Conservation (phyloP, 2,113 vertebrate genomes). For the Micronisus gabar region DNA sequence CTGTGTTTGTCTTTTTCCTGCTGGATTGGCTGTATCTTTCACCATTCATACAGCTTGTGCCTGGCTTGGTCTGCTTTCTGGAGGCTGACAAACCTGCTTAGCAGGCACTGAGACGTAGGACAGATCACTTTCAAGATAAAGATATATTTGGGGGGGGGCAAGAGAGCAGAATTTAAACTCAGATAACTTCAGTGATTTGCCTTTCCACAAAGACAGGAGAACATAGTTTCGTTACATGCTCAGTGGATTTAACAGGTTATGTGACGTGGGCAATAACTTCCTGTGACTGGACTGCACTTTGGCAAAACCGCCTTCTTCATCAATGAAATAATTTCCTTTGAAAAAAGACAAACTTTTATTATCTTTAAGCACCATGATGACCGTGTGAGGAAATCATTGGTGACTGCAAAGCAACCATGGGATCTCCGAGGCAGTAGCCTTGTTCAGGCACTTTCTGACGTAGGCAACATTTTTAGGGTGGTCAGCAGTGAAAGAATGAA, state of each 20-base stretch:
- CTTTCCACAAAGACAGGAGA: neutral
- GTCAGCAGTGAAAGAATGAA: neutral
- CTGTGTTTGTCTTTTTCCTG: neutral
- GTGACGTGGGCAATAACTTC: neutral
- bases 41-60: fast-evolving
- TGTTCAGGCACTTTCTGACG: neutral
- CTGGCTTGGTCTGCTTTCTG: neutral
- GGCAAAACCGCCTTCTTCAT: neutral
- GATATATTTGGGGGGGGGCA: no score
- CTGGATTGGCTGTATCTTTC: neutral
- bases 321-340: neutral
- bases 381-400: neutral
- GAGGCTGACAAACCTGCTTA: neutral
- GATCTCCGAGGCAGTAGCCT: neutral
- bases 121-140: neutral
- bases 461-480: neutral
- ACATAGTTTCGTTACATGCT: neutral
- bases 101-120: neutral
- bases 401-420: neutral
- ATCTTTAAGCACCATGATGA: neutral
- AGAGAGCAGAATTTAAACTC: neutral
- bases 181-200: neutral
- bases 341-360: neutral
- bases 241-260: neutral
- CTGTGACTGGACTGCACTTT: neutral